Evolutionary conservation across 2,888 invertebrate species (phyloP).

Genomic region (Dolomedes plantarius): DNA sequence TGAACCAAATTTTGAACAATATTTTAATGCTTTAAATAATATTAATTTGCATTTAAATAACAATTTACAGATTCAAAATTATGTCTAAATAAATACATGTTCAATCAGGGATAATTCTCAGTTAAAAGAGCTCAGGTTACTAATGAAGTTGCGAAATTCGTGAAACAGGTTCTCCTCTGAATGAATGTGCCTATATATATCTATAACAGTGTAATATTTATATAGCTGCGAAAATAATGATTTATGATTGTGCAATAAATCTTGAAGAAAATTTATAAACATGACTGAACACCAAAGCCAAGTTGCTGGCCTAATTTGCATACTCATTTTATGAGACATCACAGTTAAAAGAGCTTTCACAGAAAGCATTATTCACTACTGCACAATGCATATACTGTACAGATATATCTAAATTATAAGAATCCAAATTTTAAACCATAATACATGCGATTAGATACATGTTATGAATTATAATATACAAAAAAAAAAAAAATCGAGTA

Average conservation of each 20-base stretch:
- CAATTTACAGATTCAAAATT: too few relatives aligned
- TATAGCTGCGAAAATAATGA: slow-evolving; percentile 60
- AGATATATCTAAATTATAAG: slow-evolving; percentile 21
- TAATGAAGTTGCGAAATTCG: background rate
- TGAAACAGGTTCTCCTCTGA: background rate
- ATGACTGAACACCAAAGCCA: slow-evolving; percentile 66
- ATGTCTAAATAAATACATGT: too few relatives aligned
- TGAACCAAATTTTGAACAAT: too few relatives aligned
- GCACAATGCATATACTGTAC: slow-evolving; percentile 59
- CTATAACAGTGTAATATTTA: slow-evolving; percentile 32
- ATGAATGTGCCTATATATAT: slow-evolving; percentile 12
- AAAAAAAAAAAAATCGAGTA: background rate
- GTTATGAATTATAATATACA: slow-evolving; percentile 6
- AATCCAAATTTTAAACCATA: background rate
- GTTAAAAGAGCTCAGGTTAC: too few relatives aligned
- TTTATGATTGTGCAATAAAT: slow-evolving; percentile 68
- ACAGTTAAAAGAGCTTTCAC: slow-evolving; percentile 67
- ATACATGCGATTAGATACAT: slow-evolving; percentile 1
- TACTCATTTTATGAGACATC: slow-evolving; percentile 63
- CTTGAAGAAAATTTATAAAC: slow-evolving; percentile 57
- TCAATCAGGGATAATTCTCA: too few relatives aligned
- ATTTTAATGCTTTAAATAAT: too few relatives aligned
- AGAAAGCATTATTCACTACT: slow-evolving; percentile 63
- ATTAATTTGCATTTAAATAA: too few relatives aligned
- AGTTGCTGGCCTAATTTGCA: slow-evolving; percentile 38